Percentiles rank a stretch among this genome's conserved stretches.
Conservation (phyloP, 2,797 vertebrate genomes). For the Clarias fuscus region DNA sequence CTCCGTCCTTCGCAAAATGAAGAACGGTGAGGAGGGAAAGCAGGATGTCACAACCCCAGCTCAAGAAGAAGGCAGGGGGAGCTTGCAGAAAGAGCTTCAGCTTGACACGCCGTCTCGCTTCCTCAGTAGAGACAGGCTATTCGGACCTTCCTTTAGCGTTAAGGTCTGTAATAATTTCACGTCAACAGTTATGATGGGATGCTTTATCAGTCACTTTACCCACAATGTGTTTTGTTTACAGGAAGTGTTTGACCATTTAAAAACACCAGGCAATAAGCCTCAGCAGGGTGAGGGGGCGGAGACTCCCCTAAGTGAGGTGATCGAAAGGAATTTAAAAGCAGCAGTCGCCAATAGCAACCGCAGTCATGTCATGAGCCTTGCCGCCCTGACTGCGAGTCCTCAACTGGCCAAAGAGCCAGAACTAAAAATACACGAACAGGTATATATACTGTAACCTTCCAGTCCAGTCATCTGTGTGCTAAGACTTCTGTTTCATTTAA, state of each 20-base stretch:
- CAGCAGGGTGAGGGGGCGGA: conserved; percentile 71
- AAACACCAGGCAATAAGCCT: conserved; percentile 78
- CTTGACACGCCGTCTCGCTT: conserved; percentile 96
- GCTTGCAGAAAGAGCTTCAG: conserved; percentile 79
- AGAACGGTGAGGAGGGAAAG: conserved; percentile 59
- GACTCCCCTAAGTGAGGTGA: conserved; percentile 90
- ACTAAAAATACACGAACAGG: conserved; percentile 68
- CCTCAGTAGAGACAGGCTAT: conserved; percentile 89
- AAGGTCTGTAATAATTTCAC: conserved; percentile 74
- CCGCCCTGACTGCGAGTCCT: conserved; percentile 83
- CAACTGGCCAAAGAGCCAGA: conserved; percentile 67
- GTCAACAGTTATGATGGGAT: not conserved
- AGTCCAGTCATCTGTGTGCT: not conserved
- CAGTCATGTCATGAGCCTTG: conserved; percentile 62
- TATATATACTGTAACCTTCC: not conserved
- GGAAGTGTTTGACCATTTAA: conserved; percentile 88
- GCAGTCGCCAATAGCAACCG: conserved; percentile 88
- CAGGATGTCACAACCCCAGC: conserved; percentile 48
- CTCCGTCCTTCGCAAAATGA: conserved; percentile 78
- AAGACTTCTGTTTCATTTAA: not conserved
- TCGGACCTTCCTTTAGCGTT: conserved; percentile 90
- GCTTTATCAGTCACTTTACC: not conserved
- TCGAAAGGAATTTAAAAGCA: conserved; percentile 86
- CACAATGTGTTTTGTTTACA: conserved; percentile 43
- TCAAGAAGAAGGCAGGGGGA: conserved; percentile 56